phyloP scores from a whole-genome alignment of 1,140 invertebrate species.

The Tribolium castaneum region DNA sequence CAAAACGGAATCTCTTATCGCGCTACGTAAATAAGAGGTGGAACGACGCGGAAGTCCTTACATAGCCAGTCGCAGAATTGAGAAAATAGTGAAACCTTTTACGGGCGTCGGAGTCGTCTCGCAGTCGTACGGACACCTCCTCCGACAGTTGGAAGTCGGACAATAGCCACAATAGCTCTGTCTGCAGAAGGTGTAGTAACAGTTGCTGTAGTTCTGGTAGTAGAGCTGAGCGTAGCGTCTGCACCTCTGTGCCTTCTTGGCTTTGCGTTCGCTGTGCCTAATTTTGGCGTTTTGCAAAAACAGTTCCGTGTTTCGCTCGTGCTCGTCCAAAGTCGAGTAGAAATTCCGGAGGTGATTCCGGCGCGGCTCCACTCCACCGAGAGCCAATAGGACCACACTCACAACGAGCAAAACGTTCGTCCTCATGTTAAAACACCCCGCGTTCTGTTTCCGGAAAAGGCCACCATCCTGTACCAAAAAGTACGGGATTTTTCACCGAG shows the following conservation, averaged over 20 bases:
- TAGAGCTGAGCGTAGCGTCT: constrained; percentile 45
- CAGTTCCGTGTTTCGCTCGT: neutral
- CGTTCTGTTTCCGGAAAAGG: neutral
- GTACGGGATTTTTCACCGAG: neutral
- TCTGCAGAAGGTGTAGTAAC: constrained; percentile 21
- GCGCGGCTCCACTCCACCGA: neutral
- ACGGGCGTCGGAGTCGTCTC: neutral
- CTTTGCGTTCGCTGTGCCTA: neutral
- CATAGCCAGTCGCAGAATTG: neutral
- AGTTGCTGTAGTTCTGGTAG: constrained; percentile 33
- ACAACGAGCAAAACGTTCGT: neutral
- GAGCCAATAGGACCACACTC: neutral
- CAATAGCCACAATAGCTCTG: constrained; percentile 46
- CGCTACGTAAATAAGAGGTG: neutral
- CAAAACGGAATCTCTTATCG: constrained; percentile 1
- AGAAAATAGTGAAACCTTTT: neutral
- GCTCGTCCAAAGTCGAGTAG: neutral
- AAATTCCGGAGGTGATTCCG: constrained; percentile 22
- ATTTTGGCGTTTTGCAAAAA: constrained; percentile 7
- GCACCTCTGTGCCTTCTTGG: constrained; percentile 19
- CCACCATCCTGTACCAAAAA: too few relatives aligned
- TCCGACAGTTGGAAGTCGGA: constrained; percentile 45
- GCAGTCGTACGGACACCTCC: constrained; percentile 39
- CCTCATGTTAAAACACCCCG: constrained; percentile 1
- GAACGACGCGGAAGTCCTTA: constrained; percentile 14